Evolutionary conservation across 2,888 invertebrate genomes (phyloP).

Genomic region (Dione juno): DNA sequence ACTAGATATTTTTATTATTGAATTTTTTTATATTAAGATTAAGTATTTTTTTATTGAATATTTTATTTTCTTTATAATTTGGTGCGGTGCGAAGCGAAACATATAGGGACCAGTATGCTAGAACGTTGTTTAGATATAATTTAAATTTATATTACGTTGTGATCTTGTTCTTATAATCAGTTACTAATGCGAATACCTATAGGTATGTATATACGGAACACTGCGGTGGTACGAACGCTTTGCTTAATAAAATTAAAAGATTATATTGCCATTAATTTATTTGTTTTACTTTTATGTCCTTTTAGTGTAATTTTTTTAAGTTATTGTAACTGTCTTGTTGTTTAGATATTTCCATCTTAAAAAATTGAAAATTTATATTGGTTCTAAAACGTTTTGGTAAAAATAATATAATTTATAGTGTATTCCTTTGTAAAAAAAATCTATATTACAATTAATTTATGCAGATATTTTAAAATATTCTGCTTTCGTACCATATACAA

Average conservation of each 20-base stretch:
- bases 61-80: conserved; percentile 50
- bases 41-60: conserved; percentile 44
- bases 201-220: conserved; percentile 57
- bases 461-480: no score
- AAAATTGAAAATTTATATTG: no score
- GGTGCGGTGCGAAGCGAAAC: conserved; percentile 54
- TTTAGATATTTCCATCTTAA: no score
- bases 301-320: not conserved
- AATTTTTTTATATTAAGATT: conserved; percentile 43
- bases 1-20: conserved; percentile 45
- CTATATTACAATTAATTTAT: no score
- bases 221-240: conserved; percentile 64
- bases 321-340: no score
- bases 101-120: conserved; percentile 71
- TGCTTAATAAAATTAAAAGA: conserved; percentile 74
- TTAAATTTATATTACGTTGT: conserved; percentile 61
- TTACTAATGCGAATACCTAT: conserved; percentile 67
- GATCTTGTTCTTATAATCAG: conserved; percentile 65
- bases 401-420: no score
- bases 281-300: conserved; percentile 56
- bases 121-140: conserved; percentile 49
- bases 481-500: no score
- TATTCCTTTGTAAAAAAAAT: no score
- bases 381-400: no score
- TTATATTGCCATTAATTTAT: conserved; percentile 65